A percentile compares a stretch with the other conserved stretches of the same genome.
phyloP scores from a whole-genome alignment of 92 coral and sea anemone genomes.

The Epizoanthus illoricatus region DNA sequence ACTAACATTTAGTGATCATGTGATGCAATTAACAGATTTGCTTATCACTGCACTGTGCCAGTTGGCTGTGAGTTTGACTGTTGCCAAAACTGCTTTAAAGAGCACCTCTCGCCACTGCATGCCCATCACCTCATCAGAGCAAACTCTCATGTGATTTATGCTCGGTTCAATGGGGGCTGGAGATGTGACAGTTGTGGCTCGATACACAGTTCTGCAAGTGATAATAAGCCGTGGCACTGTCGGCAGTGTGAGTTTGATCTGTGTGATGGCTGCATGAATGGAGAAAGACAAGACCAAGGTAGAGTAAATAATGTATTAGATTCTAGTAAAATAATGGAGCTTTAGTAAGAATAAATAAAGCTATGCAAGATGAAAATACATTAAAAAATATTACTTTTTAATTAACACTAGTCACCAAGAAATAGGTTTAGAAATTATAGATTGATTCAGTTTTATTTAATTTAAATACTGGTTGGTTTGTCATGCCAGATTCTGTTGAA shows the following conservation, averaged over 20 bases:
- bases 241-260: conserved; percentile 78
- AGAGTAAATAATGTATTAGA: background rate
- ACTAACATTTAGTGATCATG: background rate
- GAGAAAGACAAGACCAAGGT: conserved; percentile 24
- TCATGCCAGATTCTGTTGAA: too few relatives aligned
- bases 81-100: conserved; percentile 70
- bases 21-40: conserved; percentile 51
- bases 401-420: too few relatives aligned
- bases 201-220: conserved; percentile 48
- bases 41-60: conserved; percentile 66
- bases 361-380: too few relatives aligned
- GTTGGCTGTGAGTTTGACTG: conserved; percentile 79
- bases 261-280: conserved; percentile 72
- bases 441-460: too few relatives aligned
- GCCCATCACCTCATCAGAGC: conserved; percentile 73
- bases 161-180: conserved; percentile 84
- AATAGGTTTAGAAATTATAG: too few relatives aligned
- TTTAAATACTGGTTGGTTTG: too few relatives aligned
- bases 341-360: too few relatives aligned
- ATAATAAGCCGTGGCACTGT: conserved; percentile 86
- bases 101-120: conserved; percentile 63
- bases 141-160: conserved; percentile 71
- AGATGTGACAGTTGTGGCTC: conserved; percentile 84
- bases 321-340: too few relatives aligned
- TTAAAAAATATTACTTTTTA: too few relatives aligned